Conservation (phyloP, 1,140 invertebrate species). For the Phortica variegata region DNA sequence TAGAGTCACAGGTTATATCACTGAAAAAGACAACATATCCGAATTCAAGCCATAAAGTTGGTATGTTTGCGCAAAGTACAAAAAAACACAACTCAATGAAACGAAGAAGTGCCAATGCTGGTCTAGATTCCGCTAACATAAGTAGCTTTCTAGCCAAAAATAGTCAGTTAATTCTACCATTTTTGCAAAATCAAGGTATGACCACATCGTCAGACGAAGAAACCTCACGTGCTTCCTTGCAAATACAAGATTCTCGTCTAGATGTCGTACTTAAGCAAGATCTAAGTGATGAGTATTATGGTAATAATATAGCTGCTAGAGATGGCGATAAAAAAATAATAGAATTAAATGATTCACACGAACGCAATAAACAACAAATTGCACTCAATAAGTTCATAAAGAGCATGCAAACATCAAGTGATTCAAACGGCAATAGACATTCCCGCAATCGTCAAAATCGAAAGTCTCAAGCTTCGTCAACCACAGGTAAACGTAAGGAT, state of each 20-base stretch:
- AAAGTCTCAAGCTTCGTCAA: conserved; percentile 16
- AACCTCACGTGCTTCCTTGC: conserved; percentile 59
- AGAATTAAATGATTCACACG: conserved; percentile 21
- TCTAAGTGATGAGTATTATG: conserved; percentile 59
- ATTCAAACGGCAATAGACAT: conserved; percentile 40
- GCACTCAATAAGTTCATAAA: conserved; percentile 44
- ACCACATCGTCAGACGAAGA: conserved; percentile 60
- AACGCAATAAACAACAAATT: conserved; percentile 36
- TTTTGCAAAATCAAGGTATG: conserved; percentile 58
- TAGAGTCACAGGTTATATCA: conserved; percentile 71
- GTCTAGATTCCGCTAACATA: conserved; percentile 61
- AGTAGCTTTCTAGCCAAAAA: conserved; percentile 60
- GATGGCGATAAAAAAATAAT: conserved; percentile 20
- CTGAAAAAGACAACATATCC: conserved; percentile 51
- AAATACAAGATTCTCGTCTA: conserved; percentile 59
- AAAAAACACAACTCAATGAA: conserved; percentile 58
- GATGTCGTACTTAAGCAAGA: conserved; percentile 61
- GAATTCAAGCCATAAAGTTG: conserved; percentile 50
- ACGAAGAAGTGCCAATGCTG: conserved; percentile 61
- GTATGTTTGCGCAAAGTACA: conserved; percentile 57
- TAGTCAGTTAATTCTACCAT: conserved; percentile 61
- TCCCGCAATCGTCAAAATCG: conserved; percentile 28
- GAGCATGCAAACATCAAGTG: conserved; percentile 44
- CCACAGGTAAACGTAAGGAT: conserved; percentile 17
- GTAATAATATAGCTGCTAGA: conserved; percentile 12